These are phyloP conservation scores for Chalcosyrphus nemorum DNA, from an alignment of 2,888 invertebrate genomes.

Conservation along the genomic window DNA sequence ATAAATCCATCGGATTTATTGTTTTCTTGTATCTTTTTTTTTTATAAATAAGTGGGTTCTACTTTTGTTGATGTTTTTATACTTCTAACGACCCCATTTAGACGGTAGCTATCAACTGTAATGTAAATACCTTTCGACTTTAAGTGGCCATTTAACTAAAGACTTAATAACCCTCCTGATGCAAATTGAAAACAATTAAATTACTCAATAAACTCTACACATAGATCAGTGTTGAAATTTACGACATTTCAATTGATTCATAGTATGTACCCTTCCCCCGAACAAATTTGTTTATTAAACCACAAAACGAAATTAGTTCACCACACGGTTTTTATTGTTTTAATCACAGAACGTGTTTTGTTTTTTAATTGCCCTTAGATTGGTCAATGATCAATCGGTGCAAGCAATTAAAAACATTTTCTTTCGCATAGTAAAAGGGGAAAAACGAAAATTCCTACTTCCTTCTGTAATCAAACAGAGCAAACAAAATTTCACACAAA, in stretches of 20 bases:
- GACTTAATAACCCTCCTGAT: conserved; percentile 4
- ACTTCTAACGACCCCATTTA: conserved; percentile 23
- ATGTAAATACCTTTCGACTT: conserved; percentile 24
- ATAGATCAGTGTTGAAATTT: conserved; percentile 25
- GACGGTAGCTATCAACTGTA: conserved; percentile 21
- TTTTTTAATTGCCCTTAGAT: conserved; percentile 54
- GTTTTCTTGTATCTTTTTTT: background rate
- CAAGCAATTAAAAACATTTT: conserved; percentile 23
- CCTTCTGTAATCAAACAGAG: background rate
- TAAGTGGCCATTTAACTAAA: conserved; percentile 26
- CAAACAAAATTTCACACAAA: conserved; percentile 26
- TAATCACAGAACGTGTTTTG: conserved; percentile 44
- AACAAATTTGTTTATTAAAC: conserved; percentile 41
- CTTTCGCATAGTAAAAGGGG: conserved; percentile 18
- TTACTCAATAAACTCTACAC: conserved; percentile 31
- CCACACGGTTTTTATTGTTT: conserved; percentile 38
- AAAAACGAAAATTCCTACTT: background rate
- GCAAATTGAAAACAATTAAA: conserved; percentile 36
- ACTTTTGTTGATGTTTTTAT: conserved; percentile 18
- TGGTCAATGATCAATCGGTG: conserved; percentile 66
- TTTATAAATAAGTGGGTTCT: too few species aligned
- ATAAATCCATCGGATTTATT: background rate
- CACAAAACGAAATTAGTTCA: conserved; percentile 51
- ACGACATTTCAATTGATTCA: conserved; percentile 28
- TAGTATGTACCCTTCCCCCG: background rate